phyloP scores from a whole-genome alignment of 2,888 invertebrate species.

The Nemapogon koenigi region DNA sequence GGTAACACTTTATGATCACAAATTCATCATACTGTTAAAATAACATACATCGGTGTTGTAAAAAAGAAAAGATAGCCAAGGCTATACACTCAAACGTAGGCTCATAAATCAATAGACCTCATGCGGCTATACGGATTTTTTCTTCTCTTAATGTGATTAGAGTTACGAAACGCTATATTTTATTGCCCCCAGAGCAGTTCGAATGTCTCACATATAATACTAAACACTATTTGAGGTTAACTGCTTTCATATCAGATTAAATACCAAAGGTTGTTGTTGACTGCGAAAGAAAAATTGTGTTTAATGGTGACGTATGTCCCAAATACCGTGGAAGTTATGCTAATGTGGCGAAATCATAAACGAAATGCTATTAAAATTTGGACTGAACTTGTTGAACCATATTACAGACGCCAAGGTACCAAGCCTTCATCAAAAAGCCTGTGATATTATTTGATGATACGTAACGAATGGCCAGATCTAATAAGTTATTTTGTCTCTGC shows the following conservation, averaged over 20 bases:
- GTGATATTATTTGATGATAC: no score
- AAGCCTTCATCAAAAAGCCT: no score
- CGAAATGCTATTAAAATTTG: no score
- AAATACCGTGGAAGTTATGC: no score
- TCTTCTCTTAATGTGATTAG: constrained; percentile 32
- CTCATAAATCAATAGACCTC: constrained; percentile 33
- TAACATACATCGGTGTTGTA: constrained; percentile 8
- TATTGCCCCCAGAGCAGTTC: constrained; percentile 24
- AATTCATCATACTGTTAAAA: constrained; percentile 8
- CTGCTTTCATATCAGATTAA: constrained; percentile 22
- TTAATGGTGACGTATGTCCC: no score
- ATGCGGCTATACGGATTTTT: constrained; percentile 38
- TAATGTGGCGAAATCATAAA: no score
- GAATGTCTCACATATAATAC: constrained; percentile 12
- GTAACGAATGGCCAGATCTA: no score
- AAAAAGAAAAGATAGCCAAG: constrained; percentile 12
- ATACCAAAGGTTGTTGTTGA: constrained; percentile 14
- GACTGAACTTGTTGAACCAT: no score
- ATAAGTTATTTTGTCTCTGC: no score
- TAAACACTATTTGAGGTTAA: constrained; percentile 21
- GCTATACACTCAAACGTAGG: constrained; percentile 10
- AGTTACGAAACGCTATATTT: constrained; percentile 41
- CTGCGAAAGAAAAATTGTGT: no score
- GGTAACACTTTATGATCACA: no score
- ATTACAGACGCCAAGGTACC: no score